phyloP scores from a whole-genome alignment of 2,888 invertebrate species.

The Lithophane leautieri region DNA sequence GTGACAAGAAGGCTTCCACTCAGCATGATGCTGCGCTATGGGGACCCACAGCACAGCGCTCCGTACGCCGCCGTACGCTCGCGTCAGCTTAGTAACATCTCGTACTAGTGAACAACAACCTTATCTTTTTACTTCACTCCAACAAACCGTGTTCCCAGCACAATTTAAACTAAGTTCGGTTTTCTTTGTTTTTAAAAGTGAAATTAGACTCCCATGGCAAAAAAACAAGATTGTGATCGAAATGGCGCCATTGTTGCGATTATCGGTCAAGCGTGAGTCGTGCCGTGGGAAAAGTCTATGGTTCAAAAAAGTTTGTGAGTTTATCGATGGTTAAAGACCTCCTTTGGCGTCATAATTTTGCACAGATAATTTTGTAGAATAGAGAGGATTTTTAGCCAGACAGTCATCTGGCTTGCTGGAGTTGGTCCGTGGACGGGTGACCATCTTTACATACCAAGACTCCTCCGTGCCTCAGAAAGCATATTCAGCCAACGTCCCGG shows the following conservation, averaged over 20 bases:
- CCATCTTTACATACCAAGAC: no score
- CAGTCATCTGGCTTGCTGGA: no score
- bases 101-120: slow-evolving; percentile 33
- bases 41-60: no score
- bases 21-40: no score
- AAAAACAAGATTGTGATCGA: slow-evolving; percentile 70
- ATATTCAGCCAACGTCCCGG: no score
- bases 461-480: no score
- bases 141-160: slow-evolving; percentile 58
- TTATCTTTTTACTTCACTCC: slow-evolving; percentile 22
- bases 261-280: slow-evolving; percentile 67
- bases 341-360: not conserved
- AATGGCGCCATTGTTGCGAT: slow-evolving; percentile 61
- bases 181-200: slow-evolving; percentile 69
- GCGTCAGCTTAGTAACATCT: no score
- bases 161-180: slow-evolving; percentile 54
- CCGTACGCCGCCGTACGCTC: no score
- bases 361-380: not conserved
- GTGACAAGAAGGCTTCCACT: no score
- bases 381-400: not conserved
- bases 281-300: slow-evolving; percentile 53
- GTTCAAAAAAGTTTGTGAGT: slow-evolving; percentile 42
- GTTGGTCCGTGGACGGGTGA: no score
- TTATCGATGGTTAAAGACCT: slow-evolving; percentile 56
- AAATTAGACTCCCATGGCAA: slow-evolving; percentile 69